Conservation (phyloP, 2,797 vertebrate genomes). For the Momotus momota region DNA sequence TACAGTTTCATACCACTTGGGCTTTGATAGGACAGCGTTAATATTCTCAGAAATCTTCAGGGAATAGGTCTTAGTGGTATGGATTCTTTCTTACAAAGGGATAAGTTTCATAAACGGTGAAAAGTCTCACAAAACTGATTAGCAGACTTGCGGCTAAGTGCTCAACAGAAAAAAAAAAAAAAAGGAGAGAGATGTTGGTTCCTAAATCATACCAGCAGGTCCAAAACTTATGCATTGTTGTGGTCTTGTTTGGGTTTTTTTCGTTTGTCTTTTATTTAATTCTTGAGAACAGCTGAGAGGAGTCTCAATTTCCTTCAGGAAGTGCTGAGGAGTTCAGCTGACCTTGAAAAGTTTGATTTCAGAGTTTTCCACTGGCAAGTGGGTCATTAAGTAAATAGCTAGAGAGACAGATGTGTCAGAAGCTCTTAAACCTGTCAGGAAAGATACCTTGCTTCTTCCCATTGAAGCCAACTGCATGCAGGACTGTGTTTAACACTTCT, state of each 20-base stretch:
- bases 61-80: background rate
- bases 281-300: background rate
- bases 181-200: background rate
- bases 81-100: background rate
- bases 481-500: background rate
- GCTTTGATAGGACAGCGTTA: constrained; percentile 13
- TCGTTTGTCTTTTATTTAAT: background rate
- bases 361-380: background rate
- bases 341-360: background rate
- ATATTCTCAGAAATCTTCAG: background rate
- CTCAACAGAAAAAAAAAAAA: background rate
- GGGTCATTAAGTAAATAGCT: background rate
- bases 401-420: background rate
- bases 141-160: background rate
- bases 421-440: background rate
- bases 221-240: background rate
- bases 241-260: background rate
- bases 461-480: background rate
- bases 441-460: background rate
- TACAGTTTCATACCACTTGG: constrained; percentile 26
- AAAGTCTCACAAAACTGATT: background rate
- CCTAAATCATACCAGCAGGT: background rate
- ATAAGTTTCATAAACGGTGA: background rate
- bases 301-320: constrained; percentile 5
- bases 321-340: background rate